phyloP scores from a whole-genome alignment of 2,797 vertebrate genomes.

The Sphenopsis melanotis region DNA sequence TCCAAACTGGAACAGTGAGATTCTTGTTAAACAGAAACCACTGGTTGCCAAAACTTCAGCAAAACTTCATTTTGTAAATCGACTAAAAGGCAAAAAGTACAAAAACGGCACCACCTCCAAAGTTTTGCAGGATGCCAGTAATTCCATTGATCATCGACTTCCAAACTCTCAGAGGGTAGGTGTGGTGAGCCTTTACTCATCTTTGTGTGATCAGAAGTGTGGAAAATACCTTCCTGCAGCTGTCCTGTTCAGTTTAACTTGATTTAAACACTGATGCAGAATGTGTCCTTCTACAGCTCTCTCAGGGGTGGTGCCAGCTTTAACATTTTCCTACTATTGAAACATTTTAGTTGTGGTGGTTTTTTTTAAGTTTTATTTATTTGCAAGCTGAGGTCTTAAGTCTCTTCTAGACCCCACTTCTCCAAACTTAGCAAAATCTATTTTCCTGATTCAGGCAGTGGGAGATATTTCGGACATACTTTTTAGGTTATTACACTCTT shows the following conservation, averaged over 20 bases:
- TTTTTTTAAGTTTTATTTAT: neutral
- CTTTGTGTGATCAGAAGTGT: neutral
- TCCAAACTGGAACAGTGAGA: slow-evolving; percentile 91
- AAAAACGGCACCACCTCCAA: slow-evolving; percentile 83
- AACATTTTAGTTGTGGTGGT: neutral
- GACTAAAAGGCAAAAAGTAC: slow-evolving; percentile 90
- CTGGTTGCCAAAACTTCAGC: slow-evolving; percentile 86
- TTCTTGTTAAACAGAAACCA: slow-evolving; percentile 89
- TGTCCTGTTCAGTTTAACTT: neutral
- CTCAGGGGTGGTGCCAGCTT: neutral
- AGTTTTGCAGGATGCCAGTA: slow-evolving; percentile 92
- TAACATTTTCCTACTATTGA: neutral
- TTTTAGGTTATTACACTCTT: neutral
- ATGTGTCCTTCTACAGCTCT: neutral
- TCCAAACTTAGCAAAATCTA: neutral
- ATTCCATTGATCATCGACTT: slow-evolving; percentile 81
- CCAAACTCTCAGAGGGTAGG: slow-evolving; percentile 83
- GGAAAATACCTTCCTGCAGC: neutral
- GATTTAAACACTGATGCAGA: accelerated
- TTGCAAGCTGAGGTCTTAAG: neutral
- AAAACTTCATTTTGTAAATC: slow-evolving; percentile 94
- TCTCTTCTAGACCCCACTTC: neutral
- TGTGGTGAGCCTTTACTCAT: neutral
- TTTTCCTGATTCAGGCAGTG: neutral
- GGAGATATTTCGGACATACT: neutral